These are phyloP conservation scores for Neuroterus valhalla DNA, from an alignment of 1,140 invertebrate species.

Conservation along the genomic window DNA sequence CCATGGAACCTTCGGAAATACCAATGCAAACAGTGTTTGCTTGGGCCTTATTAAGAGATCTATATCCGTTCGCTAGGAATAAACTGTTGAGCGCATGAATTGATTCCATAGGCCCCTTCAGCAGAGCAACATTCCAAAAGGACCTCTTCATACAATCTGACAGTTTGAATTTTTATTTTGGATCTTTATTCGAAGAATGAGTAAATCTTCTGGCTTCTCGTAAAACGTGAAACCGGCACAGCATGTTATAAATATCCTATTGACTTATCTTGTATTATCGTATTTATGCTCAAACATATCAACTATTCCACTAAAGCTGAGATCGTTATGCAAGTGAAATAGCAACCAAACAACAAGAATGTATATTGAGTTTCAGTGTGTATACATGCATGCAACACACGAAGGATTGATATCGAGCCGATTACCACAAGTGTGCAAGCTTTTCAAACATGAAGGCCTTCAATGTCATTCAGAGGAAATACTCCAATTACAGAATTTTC, in stretches of 20 bases:
- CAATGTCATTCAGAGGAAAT: neutral
- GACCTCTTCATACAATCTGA: too few species aligned
- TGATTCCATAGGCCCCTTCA: too few species aligned
- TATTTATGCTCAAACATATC: slow-evolving; percentile 16
- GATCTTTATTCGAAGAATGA: too few species aligned
- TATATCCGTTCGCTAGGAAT: too few species aligned
- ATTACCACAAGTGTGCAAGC: neutral
- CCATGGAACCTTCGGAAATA: too few species aligned
- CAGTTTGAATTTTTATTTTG: too few species aligned
- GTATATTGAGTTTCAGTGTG: neutral
- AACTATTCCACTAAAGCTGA: neutral
- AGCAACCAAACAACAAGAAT: neutral
- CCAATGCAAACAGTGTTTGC: too few species aligned
- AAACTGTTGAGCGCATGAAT: too few species aligned
- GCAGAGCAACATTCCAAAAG: too few species aligned
- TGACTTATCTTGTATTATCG: neutral
- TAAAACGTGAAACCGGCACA: neutral
- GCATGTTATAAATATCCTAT: too few species aligned
- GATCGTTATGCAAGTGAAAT: neutral
- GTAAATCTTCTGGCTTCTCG: too few species aligned
- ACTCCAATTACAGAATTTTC: neutral
- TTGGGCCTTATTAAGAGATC: too few species aligned
- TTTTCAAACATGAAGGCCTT: slow-evolving; percentile 2
- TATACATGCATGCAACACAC: neutral
- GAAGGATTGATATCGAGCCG: neutral